phyloP scores from a whole-genome alignment of 1,140 invertebrate genomes.

The Lordiphosa collinella region DNA sequence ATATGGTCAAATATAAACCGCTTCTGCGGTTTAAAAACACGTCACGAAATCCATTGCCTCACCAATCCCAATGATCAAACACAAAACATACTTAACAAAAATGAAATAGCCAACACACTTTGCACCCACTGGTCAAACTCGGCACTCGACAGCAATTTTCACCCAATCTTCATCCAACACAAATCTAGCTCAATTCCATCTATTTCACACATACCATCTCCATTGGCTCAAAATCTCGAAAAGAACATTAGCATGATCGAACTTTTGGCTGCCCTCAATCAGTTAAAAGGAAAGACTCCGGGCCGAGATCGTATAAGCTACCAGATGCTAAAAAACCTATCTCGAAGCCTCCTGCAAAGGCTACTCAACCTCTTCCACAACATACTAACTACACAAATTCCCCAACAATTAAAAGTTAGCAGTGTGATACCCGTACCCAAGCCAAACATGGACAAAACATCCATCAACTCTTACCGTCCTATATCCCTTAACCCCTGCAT shows the following conservation, averaged over 20 bases:
- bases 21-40: conserved; percentile 17
- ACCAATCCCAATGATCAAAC: conserved; percentile 1
- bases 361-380: background rate
- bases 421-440: conserved; percentile 2
- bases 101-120: conserved; percentile 11
- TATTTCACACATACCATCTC: conserved; percentile 3
- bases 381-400: conserved; percentile 1
- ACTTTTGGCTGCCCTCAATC: background rate
- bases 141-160: conserved; percentile 12
- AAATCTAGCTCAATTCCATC: conserved; percentile 1
- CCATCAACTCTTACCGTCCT: too few relatives aligned
- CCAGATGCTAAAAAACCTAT: conserved; percentile 3
- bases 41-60: conserved; percentile 15
- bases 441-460: conserved; percentile 3
- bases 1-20: conserved; percentile 26
- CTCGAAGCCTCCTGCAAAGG: background rate
- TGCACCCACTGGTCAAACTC: conserved; percentile 6
- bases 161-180: conserved; percentile 6
- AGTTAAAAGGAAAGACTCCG: conserved; percentile 6
- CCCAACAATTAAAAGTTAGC: conserved; percentile 2
- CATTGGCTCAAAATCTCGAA: conserved; percentile 2
- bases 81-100: conserved; percentile 12
- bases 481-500: too few relatives aligned
- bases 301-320: conserved; percentile 1
- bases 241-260: conserved; percentile 2